Base-by-base conservation (phyloP, 2,888 invertebrate genomes). In the Epistrophe eligans region DNA sequence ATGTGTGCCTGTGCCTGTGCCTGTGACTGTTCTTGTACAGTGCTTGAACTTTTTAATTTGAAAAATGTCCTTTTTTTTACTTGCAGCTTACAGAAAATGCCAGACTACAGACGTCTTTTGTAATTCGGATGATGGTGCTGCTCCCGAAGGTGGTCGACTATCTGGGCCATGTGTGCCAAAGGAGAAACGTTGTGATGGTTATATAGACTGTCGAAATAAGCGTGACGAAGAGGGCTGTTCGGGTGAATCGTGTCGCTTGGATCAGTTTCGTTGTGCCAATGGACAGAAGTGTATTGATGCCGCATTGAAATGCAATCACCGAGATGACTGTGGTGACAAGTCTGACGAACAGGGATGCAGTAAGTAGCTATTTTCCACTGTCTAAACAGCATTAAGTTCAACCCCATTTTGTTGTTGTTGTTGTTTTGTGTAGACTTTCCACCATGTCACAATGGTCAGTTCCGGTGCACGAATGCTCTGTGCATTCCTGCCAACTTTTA, bases 261-360 rank as follows among this genome's bases (percentile, higher is more conserved):
- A 97, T 93, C 97, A 98, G 94, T 98, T 97, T 93, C 95, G 97
- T 58, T 98, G 98, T 92, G 95, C 96, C 89, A 95, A 95, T 89
- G 97, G 97, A 55, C 95, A 95, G 91, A 95, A 96, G 90, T 98
- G 98, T 92, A 95, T 98, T 88, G 97, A 97, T 91, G 94, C 95
- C 72, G 92, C 94, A 24, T 95, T 95, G 90, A 96, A 96, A 91
- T 98, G 98, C 92, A 97, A 98, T 93, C 97, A 98, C 93, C 96
- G 95, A 91, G 96, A 97, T 92, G 98, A 98, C 93, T 98, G 98
- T 91, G 97, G 96, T 0, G 98, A 98, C 93, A 97, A 96, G 92
- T 97, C 97, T 1, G 98, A 98, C 91, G 98, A 98, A 93, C 95
- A 95, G 88, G 95, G 95, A 89, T 98, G 98, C 94, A 97, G 97